Conservation (phyloP, 1,140 invertebrate genomes). For the Lepidostoma basale region DNA sequence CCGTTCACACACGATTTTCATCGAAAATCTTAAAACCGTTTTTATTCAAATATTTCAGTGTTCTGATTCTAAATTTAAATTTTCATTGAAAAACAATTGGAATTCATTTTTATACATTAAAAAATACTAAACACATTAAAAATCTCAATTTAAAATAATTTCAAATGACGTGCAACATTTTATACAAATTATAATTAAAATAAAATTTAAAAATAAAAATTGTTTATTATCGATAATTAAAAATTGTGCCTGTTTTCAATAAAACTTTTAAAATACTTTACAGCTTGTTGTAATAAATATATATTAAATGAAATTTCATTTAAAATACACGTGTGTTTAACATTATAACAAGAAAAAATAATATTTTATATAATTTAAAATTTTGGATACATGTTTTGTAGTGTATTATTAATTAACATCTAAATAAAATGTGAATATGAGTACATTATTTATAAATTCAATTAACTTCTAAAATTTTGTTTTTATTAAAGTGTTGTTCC, state of each 20-base stretch:
- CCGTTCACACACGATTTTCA: no score
- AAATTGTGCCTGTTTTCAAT: no score
- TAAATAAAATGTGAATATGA: no score
- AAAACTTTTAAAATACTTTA: no score
- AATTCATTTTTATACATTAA: not conserved
- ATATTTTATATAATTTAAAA: not conserved
- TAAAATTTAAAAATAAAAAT: not conserved
- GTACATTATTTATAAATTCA: not conserved
- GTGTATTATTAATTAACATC: no score
- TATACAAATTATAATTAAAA: no score
- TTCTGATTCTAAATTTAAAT: not conserved
- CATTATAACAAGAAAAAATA: not conserved
- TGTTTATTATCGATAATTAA: not conserved
- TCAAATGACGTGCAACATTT: no score
- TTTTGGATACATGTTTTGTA: not conserved
- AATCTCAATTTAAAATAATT: not conserved
- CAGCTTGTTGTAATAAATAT: not conserved
- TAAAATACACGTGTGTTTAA: not conserved
- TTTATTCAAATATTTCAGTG: not conserved
- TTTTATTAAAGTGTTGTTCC: not conserved
- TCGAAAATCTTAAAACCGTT: not conserved
- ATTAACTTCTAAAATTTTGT: not conserved
- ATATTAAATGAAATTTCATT: not conserved
- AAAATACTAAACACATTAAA: not conserved
- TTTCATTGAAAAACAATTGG: not conserved